Evolutionary conservation across 1,140 invertebrate species (phyloP).

Genomic region (Caenorhabditis latens): DNA sequence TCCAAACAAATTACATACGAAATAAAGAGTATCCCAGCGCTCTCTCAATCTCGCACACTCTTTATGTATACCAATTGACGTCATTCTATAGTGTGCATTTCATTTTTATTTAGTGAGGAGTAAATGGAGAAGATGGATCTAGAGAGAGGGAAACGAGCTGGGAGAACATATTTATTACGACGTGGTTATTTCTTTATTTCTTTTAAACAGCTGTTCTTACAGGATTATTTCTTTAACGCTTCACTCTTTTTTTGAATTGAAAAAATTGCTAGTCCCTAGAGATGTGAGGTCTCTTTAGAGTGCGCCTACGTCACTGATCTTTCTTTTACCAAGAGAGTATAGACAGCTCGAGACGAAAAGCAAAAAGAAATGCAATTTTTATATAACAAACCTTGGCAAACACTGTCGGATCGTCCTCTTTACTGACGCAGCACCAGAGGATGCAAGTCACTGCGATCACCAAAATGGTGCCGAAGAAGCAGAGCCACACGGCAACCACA

Average conservation of each 20-base stretch:
- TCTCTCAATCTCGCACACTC: neutral
- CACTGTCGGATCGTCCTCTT: conserved; percentile 73
- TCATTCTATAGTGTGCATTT: neutral
- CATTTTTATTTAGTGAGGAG: neutral
- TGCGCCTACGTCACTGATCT: conserved; percentile 41
- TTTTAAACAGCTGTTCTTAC: neutral
- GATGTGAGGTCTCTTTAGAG: neutral
- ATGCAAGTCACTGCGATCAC: conserved; percentile 77
- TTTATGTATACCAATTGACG: conserved; percentile 20
- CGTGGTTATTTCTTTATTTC: too few relatives aligned
- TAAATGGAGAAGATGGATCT: neutral
- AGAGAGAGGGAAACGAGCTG: neutral
- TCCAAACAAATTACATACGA: conserved; percentile 31
- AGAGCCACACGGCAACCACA: conserved; percentile 73
- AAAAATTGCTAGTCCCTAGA: neutral
- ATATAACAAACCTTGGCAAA: conserved; percentile 73
- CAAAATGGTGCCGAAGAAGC: conserved; percentile 74
- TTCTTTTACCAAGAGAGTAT: conserved; percentile 34
- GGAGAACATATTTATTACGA: too few relatives aligned
- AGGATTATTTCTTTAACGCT: neutral
- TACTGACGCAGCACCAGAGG: conserved; percentile 75
- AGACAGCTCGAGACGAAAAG: neutral
- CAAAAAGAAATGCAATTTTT: neutral
- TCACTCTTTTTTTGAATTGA: neutral
- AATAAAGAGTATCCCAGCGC: neutral